Conservation (phyloP, 2,888 invertebrate species). For the Epistrophe grossulariae region DNA sequence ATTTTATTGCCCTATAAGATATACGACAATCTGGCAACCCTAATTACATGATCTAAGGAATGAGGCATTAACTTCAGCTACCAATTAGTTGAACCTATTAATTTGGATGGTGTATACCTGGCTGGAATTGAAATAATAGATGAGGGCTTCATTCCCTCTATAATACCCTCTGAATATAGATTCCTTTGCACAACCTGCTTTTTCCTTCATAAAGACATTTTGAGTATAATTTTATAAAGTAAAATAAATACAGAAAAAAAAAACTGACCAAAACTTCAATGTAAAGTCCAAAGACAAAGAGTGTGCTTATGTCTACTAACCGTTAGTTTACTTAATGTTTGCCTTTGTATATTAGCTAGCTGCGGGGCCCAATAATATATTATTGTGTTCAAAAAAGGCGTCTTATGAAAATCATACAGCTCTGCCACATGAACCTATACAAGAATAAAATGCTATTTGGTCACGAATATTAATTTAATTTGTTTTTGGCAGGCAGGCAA, state of each 20-base stretch:
- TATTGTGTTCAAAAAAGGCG: conserved; percentile 41
- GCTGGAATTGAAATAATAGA: conserved; percentile 14
- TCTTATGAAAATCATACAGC: background rate
- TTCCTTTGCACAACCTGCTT: conserved; percentile 17
- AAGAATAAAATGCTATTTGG: conserved; percentile 65
- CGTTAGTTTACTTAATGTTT: conserved; percentile 39
- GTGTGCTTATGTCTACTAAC: conserved; percentile 37
- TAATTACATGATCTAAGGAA: background rate
- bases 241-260: conserved; percentile 22
- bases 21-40: background rate
- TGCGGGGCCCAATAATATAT: background rate
- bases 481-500: conserved; percentile 56
- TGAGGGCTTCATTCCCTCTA: background rate
- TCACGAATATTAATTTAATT: conserved; percentile 75
- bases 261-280: conserved; percentile 42
- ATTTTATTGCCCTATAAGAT: too few relatives aligned
- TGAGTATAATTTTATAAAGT: conserved; percentile 48
- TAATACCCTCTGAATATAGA: background rate
- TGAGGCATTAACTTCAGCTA: conserved; percentile 23
- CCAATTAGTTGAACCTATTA: conserved; percentile 65
- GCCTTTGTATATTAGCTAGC: background rate
- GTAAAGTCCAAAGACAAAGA: conserved; percentile 37
- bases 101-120: conserved; percentile 36
- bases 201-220: conserved; percentile 38
- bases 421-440: conserved; percentile 33